Conservation (phyloP, 2,888 invertebrate species). For the Epinotia ramella region DNA sequence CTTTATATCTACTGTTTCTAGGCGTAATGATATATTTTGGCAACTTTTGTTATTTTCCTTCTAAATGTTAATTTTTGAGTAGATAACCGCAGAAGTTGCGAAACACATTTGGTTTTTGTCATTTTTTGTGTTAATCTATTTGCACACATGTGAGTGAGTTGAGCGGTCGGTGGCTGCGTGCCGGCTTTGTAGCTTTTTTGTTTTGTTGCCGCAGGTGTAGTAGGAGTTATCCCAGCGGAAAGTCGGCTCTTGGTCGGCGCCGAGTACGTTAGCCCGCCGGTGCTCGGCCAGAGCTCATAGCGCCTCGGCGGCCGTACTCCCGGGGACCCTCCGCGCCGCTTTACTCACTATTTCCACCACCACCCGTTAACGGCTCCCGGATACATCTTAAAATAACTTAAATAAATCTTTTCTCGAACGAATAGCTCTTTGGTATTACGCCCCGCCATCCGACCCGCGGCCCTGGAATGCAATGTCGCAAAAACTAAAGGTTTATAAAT, state of each 20-base stretch:
- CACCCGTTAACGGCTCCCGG: slow-evolving; percentile 78
- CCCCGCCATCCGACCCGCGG: slow-evolving; percentile 68
- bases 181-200: slow-evolving; percentile 79
- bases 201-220: slow-evolving; percentile 86
- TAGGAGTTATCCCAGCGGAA: slow-evolving; percentile 87
- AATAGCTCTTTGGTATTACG: slow-evolving; percentile 79
- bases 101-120: slow-evolving; percentile 50
- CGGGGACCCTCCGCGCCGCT: slow-evolving; percentile 60
- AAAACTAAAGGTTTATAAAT: slow-evolving; percentile 61
- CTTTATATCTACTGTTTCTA: slow-evolving; percentile 62
- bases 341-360: slow-evolving; percentile 68
- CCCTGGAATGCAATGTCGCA: slow-evolving; percentile 83
- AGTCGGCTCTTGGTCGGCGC: slow-evolving; percentile 87
- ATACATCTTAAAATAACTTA: slow-evolving; percentile 71
- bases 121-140: slow-evolving; percentile 62
- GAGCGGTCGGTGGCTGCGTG: slow-evolving; percentile 69
- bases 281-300: slow-evolving; percentile 83
- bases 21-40: slow-evolving; percentile 64
- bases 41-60: slow-evolving; percentile 64
- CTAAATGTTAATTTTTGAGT: slow-evolving; percentile 64
- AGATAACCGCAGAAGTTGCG: slow-evolving; percentile 20
- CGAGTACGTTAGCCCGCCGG: slow-evolving; percentile 85
- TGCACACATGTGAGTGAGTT: slow-evolving; percentile 66
- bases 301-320: slow-evolving; percentile 53
- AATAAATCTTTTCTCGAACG: slow-evolving; percentile 80